Conservation (phyloP, 1,140 invertebrate genomes). For the Diorhabda elongata region DNA sequence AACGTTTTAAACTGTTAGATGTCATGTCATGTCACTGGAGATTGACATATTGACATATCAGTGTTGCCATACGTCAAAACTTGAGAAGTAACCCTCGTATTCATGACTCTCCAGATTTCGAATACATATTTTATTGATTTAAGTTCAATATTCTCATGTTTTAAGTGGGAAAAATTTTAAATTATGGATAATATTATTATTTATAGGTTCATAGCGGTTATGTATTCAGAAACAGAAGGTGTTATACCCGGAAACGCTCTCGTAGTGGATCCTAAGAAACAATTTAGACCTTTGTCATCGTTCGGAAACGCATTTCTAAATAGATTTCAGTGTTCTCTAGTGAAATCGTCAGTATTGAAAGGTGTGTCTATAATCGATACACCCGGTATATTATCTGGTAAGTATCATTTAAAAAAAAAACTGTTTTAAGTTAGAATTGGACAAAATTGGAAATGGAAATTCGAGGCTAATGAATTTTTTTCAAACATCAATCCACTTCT, state of each 20-base stretch:
- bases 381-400: slow-evolving; percentile 65
- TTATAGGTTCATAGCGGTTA: slow-evolving; percentile 62
- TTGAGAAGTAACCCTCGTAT: too few species aligned
- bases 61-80: too few species aligned
- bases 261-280: slow-evolving; percentile 69
- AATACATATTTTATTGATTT: too few species aligned
- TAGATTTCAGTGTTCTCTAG: slow-evolving; percentile 67
- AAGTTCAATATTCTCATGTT: too few species aligned
- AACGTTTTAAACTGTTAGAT: too few species aligned
- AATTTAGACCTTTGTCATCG: slow-evolving; percentile 61
- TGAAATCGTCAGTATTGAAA: slow-evolving; percentile 62
- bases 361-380: slow-evolving; percentile 75
- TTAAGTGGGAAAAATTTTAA: too few species aligned
- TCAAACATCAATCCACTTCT: neutral
- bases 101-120: too few species aligned
- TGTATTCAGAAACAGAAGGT: slow-evolving; percentile 60
- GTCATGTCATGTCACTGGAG: too few species aligned
- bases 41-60: too few species aligned
- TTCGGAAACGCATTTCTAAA: slow-evolving; percentile 73
- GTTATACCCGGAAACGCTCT: slow-evolving; percentile 71
- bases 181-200: neutral
- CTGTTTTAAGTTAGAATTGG: neutral
- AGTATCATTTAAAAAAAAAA: slow-evolving; percentile 33
- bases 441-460: neutral
- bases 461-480: neutral